These are phyloP conservation scores for Onychomys leucogaster DNA, from an alignment of 2,797 vertebrate genomes.

Conservation along the genomic window DNA sequence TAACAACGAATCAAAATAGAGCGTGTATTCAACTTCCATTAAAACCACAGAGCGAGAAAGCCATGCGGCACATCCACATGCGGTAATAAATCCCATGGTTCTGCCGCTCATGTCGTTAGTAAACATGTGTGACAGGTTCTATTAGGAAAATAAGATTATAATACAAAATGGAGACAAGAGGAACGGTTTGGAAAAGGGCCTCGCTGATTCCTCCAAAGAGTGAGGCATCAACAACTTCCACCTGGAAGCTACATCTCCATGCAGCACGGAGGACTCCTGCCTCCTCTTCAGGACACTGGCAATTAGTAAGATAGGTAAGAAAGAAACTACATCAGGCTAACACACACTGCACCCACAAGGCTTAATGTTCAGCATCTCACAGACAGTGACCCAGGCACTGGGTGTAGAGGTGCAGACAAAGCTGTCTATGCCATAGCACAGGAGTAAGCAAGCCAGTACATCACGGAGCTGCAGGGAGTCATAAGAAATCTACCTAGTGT, in stretches of 20 bases:
- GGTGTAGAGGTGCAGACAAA: too few species aligned
- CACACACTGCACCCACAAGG: accelerated
- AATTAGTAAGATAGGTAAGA: background rate
- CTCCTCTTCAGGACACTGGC: background rate
- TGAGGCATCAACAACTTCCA: background rate
- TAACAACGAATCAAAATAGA: background rate
- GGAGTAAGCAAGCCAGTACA: background rate
- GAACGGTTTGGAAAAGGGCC: background rate
- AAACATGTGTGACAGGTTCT: background rate
- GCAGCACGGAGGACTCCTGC: background rate
- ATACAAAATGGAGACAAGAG: background rate
- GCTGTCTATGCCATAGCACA: background rate
- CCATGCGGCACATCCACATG: background rate
- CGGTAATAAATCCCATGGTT: background rate
- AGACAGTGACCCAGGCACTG: accelerated
- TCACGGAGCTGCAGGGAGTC: background rate
- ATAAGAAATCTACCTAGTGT: background rate
- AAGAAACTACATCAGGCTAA: accelerated
- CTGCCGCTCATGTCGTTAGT: background rate
- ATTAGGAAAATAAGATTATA: background rate
- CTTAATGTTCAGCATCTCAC: too few species aligned
- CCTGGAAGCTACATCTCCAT: background rate
- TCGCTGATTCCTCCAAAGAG: background rate
- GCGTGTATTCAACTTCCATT: background rate
- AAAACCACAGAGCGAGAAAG: background rate